Conservation (phyloP, 2,888 invertebrate species). For the Agrotis exclamationis region DNA sequence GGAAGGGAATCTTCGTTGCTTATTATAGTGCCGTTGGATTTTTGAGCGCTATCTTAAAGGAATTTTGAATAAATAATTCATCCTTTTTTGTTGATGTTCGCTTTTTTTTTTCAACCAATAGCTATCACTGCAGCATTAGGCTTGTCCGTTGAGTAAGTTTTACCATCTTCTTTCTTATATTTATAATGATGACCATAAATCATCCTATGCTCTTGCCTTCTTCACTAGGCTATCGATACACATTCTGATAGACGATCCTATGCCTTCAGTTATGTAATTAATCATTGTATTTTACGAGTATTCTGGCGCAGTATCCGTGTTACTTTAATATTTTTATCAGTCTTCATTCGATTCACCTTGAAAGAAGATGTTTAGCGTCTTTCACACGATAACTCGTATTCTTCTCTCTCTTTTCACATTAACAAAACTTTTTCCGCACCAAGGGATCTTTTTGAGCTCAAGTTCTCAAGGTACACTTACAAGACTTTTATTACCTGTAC, state of each 20-base stretch:
- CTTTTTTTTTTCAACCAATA: too few relatives aligned
- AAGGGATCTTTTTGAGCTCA: neutral
- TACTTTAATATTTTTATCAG: neutral
- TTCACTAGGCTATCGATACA: neutral
- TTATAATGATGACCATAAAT: too few relatives aligned
- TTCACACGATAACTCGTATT: neutral
- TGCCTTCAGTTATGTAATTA: too few relatives aligned
- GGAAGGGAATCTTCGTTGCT: neutral
- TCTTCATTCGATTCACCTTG: neutral
- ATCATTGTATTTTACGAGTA: too few relatives aligned
- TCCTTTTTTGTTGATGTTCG: too few relatives aligned
- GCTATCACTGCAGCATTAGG: too few relatives aligned
- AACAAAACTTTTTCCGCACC: neutral
- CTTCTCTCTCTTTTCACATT: neutral
- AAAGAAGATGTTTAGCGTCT: neutral
- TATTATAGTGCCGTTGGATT: conserved; percentile 6
- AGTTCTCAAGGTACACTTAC: neutral
- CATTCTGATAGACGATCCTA: neutral
- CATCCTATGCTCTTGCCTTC: too few relatives aligned
- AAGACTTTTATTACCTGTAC: conserved; percentile 24
- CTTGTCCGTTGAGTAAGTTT: too few relatives aligned
- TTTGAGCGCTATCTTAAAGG: neutral
- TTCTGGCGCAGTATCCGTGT: neutral
- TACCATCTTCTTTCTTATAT: too few relatives aligned
- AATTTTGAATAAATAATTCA: too few relatives aligned